Conservation (phyloP, 2,888 invertebrate genomes). For the Gastrophysa polygoni region DNA sequence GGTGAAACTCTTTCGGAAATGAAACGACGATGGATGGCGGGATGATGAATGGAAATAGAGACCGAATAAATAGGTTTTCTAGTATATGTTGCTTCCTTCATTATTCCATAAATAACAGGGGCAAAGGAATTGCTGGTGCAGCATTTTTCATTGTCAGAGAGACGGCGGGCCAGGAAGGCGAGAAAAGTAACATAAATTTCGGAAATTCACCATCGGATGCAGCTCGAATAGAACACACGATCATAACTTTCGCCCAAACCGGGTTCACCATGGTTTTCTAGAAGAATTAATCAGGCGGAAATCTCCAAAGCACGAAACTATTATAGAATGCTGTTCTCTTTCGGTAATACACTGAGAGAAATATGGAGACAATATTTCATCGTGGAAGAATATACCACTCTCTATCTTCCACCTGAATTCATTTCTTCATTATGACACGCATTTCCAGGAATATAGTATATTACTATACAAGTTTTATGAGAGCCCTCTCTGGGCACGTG, state of each 20-base stretch:
- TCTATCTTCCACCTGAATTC: too few relatives aligned
- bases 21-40: slow-evolving; percentile 11
- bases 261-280: slow-evolving; percentile 33
- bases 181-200: slow-evolving; percentile 44
- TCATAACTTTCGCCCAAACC: slow-evolving; percentile 40
- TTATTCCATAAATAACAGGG: slow-evolving; percentile 45
- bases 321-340: not conserved
- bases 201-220: slow-evolving; percentile 44
- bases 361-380: too few relatives aligned
- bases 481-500: too few relatives aligned
- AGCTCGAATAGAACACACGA: slow-evolving; percentile 40
- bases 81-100: slow-evolving; percentile 41
- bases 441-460: too few relatives aligned
- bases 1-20: not conserved
- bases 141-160: slow-evolving; percentile 45
- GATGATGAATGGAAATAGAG: slow-evolving; percentile 35
- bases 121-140: slow-evolving; percentile 41
- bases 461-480: too few relatives aligned
- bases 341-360: not conserved
- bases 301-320: slow-evolving; percentile 11
- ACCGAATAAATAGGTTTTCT: slow-evolving; percentile 33
- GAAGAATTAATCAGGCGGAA: slow-evolving; percentile 33
- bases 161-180: slow-evolving; percentile 38
- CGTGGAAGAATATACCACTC: too few relatives aligned
- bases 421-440: too few relatives aligned